Evolutionary conservation across 1,140 invertebrate genomes (phyloP).

Genomic region (Brachionus calyciflorus): DNA sequence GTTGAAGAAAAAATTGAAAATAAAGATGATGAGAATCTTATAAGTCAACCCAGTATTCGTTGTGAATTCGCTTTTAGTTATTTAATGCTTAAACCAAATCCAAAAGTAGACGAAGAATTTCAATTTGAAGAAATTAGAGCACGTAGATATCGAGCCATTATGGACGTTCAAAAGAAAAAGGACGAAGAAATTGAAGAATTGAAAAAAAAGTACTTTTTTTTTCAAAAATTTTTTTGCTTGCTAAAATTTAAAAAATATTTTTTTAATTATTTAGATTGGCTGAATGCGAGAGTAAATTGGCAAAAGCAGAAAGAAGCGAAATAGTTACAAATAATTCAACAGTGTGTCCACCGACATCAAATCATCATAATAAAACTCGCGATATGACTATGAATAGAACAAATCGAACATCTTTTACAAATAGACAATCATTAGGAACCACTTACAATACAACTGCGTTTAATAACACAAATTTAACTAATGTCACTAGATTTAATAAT

Average conservation of each 20-base stretch:
- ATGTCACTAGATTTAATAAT: slow-evolving; percentile 20
- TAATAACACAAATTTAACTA: slow-evolving; percentile 37
- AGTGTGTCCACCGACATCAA: background rate
- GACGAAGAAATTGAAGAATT: background rate
- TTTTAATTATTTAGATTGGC: background rate
- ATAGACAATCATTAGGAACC: background rate
- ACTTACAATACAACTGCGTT: slow-evolving; percentile 10
- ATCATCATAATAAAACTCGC: background rate
- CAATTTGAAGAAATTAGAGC: slow-evolving; percentile 38
- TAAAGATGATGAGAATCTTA: background rate
- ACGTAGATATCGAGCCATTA: background rate
- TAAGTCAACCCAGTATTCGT: background rate
- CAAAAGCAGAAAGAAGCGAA: background rate
- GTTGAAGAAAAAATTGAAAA: background rate
- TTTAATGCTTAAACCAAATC: slow-evolving; percentile 23
- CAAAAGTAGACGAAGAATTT: slow-evolving; percentile 17
- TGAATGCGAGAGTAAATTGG: background rate
- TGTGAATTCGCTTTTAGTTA: slow-evolving; percentile 21
- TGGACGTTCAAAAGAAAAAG: background rate
- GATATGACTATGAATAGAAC: slow-evolving; percentile 13
- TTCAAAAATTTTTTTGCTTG: background rate
- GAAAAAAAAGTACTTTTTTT: background rate
- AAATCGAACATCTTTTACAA: too few relatives aligned
- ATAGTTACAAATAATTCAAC: background rate
- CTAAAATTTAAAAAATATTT: background rate